Evolutionary conservation across 2,113 vertebrate genomes (phyloP).

Genomic region (Panthera leo): DNA sequence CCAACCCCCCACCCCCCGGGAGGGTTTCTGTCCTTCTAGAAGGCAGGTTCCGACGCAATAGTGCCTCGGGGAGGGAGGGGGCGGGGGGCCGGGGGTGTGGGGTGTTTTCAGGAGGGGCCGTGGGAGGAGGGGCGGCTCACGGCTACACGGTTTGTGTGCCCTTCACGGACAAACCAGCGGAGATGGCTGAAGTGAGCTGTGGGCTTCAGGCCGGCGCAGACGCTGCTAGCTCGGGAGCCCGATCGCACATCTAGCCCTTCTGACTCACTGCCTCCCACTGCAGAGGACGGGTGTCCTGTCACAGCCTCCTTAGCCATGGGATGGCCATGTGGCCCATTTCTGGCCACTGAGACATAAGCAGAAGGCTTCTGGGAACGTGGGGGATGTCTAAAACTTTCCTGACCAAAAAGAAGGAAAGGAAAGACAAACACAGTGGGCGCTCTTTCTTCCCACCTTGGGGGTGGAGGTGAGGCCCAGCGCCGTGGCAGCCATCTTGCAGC

Average conservation of each 20-base stretch:
- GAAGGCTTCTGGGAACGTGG: not conserved
- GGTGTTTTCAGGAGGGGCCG: not conserved
- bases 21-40: not conserved
- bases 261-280: no score
- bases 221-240: not conserved
- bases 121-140: not conserved
- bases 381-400: no score
- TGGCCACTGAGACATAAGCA: not conserved
- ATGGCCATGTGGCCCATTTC: not conserved
- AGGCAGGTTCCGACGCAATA: no score
- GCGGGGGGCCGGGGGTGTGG: not conserved
- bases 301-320: no score
- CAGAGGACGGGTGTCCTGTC: no score
- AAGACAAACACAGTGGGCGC: not conserved
- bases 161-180: no score
- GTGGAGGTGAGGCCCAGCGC: not conserved
- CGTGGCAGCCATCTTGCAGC: not conserved
- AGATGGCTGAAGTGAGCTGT: not conserved
- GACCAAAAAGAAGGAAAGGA: not conserved
- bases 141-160: not conserved
- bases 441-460: not conserved
- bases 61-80: no score
- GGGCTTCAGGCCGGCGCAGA: not conserved
- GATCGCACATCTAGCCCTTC: accelerated
- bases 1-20: not conserved